A percentile compares a stretch with the other conserved stretches of the same genome.
Evolutionary conservation across 2,888 invertebrate species (phyloP).

Genomic region (Listrodromus nycthemerus): DNA sequence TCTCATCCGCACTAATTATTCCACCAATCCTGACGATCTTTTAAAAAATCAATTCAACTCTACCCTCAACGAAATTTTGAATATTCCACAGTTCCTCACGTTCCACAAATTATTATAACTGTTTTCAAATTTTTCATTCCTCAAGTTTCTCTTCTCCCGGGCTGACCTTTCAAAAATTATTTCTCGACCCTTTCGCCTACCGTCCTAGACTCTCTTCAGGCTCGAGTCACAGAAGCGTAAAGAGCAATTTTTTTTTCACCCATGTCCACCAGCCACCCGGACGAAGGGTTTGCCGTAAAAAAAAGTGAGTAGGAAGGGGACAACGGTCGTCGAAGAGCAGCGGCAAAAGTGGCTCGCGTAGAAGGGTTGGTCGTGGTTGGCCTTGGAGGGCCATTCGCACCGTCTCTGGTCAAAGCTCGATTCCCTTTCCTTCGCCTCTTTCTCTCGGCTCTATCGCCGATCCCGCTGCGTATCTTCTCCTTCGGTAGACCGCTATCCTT

Average conservation of each 20-base stretch:
- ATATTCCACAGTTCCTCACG: background rate
- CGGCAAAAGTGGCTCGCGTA: conserved; percentile 54
- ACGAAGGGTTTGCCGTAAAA: background rate
- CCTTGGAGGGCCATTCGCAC: conserved; percentile 79
- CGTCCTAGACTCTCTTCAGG: background rate
- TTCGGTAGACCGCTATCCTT: conserved; percentile 68
- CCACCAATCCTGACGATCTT: background rate
- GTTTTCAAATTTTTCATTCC: background rate
- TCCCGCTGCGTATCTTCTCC: conserved; percentile 51
- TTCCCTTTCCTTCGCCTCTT: conserved; percentile 36
- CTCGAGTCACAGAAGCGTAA: conserved; percentile 32
- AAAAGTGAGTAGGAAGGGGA: conserved; percentile 10
- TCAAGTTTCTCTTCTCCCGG: background rate
- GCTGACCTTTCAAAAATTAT: background rate
- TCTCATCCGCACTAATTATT: conserved; percentile 27
- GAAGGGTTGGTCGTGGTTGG: conserved; percentile 77
- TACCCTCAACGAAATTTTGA: background rate
- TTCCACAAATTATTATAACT: background rate
- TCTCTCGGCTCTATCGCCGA: conserved; percentile 27
- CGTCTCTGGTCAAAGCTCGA: conserved; percentile 68
- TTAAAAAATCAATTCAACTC: background rate
- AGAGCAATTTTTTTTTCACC: conserved; percentile 30
- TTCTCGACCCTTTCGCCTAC: background rate
- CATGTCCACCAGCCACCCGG: conserved; percentile 14
- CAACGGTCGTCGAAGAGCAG: conserved; percentile 27